Percentiles rank a stretch among this genome's conserved stretches.
phyloP scores from a whole-genome alignment of 1,140 invertebrate species.

The Dreissena rostriformis region DNA sequence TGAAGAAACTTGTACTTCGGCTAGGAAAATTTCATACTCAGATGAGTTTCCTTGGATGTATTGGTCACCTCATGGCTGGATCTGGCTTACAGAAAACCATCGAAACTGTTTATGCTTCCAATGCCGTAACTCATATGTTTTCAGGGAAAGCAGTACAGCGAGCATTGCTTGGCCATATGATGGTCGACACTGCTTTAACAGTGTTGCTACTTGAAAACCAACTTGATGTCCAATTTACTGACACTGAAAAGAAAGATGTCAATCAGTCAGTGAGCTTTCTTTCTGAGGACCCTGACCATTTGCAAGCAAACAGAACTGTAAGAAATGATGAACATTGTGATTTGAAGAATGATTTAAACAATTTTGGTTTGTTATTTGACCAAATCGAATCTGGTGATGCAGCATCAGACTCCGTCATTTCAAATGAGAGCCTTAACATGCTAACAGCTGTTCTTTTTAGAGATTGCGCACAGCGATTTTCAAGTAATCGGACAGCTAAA shows the following conservation, averaged over 20 bases:
- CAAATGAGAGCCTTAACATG: conserved; percentile 19
- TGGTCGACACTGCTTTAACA: background rate
- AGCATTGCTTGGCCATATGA: background rate
- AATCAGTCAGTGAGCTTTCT: background rate
- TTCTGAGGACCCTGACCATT: background rate
- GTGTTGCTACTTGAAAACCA: conserved; percentile 28
- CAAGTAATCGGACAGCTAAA: conserved; percentile 3
- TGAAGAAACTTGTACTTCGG: conserved; percentile 26
- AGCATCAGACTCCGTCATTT: background rate
- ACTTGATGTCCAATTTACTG: conserved; percentile 46
- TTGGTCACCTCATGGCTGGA: conserved; percentile 55
- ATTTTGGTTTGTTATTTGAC: background rate
- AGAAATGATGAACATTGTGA: no score
- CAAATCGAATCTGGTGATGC: background rate
- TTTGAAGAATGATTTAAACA: conserved; percentile 29
- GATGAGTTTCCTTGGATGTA: conserved; percentile 61
- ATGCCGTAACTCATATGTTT: conserved; percentile 73
- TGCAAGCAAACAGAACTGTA: no score
- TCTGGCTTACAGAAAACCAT: conserved; percentile 61
- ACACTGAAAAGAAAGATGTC: background rate
- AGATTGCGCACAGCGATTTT: background rate
- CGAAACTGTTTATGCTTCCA: conserved; percentile 64
- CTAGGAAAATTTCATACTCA: conserved; percentile 64
- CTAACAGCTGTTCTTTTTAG: background rate
- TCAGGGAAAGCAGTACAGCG: conserved; percentile 8